Conservation (phyloP, 2,113 vertebrate genomes). For the Psittacus erithacus region DNA sequence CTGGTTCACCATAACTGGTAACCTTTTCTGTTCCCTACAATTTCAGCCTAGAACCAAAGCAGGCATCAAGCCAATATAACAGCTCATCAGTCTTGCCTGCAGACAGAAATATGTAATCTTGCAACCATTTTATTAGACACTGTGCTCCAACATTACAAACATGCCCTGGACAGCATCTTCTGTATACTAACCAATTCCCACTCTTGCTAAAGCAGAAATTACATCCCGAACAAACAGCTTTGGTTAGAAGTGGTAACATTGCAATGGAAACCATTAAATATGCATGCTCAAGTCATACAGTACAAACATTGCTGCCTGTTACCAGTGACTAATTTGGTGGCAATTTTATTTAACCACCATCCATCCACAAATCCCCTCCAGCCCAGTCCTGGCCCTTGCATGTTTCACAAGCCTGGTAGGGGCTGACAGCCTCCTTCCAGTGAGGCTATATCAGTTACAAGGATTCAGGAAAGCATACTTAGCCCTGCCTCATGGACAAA, state of each 20-base stretch:
- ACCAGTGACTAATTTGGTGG: neutral
- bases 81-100: neutral
- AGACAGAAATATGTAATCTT: neutral
- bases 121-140: neutral
- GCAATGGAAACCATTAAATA: neutral
- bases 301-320: neutral
- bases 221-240: neutral
- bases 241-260: neutral
- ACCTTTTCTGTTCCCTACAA: neutral
- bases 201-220: neutral
- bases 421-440: neutral
- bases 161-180: neutral
- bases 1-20: neutral
- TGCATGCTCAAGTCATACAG: neutral
- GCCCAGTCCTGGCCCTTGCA: neutral
- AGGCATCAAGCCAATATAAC: neutral
- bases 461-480: neutral
- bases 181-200: neutral
- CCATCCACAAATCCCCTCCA: neutral
- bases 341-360: neutral
- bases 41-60: neutral
- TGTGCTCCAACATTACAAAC: neutral
- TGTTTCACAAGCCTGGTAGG: neutral
- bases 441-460: neutral
- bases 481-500: neutral